phyloP scores from a whole-genome alignment of 2,113 vertebrate species.

The Plotosus lineatus region DNA sequence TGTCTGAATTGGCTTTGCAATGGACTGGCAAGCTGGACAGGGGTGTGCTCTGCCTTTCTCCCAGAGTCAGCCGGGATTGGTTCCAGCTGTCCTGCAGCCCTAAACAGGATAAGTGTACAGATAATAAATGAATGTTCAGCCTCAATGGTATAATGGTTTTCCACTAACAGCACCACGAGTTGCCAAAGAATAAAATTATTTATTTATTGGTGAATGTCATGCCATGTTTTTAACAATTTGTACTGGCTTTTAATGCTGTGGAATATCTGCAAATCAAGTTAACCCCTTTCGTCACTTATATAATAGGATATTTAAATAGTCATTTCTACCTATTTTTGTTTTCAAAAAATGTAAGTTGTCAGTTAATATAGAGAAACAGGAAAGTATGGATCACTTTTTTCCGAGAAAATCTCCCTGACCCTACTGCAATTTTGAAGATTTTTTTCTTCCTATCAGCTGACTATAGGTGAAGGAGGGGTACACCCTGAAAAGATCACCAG shows the following conservation, averaged over 20 bases:
- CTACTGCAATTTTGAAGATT: too few relatives aligned
- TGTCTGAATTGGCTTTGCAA: too few relatives aligned
- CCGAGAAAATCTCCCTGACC: neutral
- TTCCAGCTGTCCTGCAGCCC: too few relatives aligned
- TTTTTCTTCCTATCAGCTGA: too few relatives aligned
- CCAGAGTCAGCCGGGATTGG: too few relatives aligned
- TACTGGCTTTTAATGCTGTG: neutral
- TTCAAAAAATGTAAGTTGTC: neutral
- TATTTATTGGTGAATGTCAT: neutral
- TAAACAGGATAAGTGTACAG: too few relatives aligned
- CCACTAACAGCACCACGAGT: neutral
- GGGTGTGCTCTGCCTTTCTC: too few relatives aligned
- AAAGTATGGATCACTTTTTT: neutral
- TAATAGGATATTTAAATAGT: neutral
- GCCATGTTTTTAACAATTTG: neutral
- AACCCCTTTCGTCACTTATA: neutral
- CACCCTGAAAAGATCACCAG: too few relatives aligned
- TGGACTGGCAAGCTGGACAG: too few relatives aligned
- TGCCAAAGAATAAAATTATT: neutral
- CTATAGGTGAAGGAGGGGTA: too few relatives aligned
- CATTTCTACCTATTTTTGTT: neutral
- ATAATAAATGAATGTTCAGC: neutral
- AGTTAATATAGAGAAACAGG: neutral
- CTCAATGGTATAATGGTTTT: neutral
- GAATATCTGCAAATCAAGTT: neutral